Percentiles rank a stretch among this genome's conserved stretches.
Conservation (phyloP, 2,113 vertebrate species). For the Puntigrus tetrazona region DNA sequence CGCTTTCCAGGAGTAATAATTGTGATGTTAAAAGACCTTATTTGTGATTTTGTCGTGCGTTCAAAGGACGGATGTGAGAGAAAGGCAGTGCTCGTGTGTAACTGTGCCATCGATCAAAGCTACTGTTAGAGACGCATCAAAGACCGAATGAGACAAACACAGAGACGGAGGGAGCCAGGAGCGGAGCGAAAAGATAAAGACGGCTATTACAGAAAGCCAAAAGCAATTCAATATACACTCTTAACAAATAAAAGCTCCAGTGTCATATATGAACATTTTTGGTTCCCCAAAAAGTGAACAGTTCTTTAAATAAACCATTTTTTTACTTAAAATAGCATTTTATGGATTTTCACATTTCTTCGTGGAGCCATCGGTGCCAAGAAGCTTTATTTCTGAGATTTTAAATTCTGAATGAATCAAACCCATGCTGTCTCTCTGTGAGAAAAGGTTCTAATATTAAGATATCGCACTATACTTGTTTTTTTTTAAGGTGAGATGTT, state of each 20-base stretch:
- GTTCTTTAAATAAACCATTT: too few species aligned
- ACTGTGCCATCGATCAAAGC: constrained; percentile 3
- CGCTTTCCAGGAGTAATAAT: neutral
- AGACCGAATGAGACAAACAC: neutral
- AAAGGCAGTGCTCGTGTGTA: neutral
- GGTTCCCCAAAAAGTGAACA: too few species aligned
- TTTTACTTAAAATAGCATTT: too few species aligned
- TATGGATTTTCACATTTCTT: too few species aligned
- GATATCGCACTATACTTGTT: neutral
- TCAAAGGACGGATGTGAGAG: neutral
- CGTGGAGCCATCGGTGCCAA: too few species aligned
- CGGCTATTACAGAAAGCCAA: neutral
- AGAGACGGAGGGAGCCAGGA: neutral
- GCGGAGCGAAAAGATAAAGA: neutral
- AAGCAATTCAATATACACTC: neutral
- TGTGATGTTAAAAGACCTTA: neutral
- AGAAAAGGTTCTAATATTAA: neutral
- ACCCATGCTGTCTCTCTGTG: neutral
- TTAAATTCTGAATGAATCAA: neutral
- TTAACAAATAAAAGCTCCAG: too few species aligned
- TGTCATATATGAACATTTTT: too few species aligned
- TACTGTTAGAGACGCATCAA: neutral
- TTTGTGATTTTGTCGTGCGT: neutral
- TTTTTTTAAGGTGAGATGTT: neutral
- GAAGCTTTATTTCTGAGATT: neutral